Evolutionary conservation across 2,113 vertebrate species (phyloP).

Genomic region (Rhodinocichla rosea): DNA sequence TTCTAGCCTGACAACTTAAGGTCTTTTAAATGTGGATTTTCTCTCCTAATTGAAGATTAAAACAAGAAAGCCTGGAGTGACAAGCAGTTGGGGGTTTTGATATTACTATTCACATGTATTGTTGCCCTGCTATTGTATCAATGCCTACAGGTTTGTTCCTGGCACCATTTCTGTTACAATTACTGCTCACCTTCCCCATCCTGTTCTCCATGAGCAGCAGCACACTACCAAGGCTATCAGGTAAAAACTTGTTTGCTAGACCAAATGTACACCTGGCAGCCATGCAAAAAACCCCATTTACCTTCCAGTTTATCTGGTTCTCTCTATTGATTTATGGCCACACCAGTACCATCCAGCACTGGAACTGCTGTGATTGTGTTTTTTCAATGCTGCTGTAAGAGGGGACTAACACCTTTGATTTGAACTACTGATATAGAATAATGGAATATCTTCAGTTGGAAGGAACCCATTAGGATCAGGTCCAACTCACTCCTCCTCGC

Average conservation of each 20-base stretch:
- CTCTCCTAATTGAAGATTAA: background rate
- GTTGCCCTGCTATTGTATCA: background rate
- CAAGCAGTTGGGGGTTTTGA: background rate
- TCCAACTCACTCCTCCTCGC: background rate
- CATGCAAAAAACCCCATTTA: background rate
- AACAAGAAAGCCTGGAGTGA: background rate
- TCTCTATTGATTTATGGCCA: background rate
- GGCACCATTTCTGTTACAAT: background rate
- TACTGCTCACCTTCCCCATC: background rate
- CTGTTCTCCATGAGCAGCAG: background rate
- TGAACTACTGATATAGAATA: background rate
- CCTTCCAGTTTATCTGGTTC: background rate
- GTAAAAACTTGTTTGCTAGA: background rate
- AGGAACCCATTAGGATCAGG: accelerated
- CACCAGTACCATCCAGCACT: background rate
- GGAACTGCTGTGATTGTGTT: background rate
- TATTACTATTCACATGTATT: too few relatives aligned
- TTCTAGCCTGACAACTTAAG: background rate
- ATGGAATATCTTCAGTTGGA: background rate
- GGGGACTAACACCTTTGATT: background rate
- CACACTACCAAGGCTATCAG: background rate
- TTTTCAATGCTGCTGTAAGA: background rate
- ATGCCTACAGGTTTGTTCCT: background rate
- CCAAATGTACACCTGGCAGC: background rate
- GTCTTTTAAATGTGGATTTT: background rate